Base-by-base conservation (phyloP, 2,797 vertebrate genomes). In the Girardinus metallicus region DNA sequence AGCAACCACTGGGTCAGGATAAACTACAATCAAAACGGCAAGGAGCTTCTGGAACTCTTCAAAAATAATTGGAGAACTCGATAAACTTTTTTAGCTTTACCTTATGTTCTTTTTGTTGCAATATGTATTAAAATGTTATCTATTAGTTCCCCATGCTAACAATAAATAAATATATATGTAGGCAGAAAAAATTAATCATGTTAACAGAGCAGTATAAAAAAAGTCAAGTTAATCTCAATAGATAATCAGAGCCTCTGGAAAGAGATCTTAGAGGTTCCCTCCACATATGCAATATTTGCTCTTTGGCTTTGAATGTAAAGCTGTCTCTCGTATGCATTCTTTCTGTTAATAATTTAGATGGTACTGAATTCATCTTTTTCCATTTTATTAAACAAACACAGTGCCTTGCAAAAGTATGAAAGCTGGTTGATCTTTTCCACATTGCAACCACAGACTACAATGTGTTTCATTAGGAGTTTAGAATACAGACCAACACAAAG, bases 1-100 rank as follows among this genome's bases (percentile, higher is more conserved):
- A 93, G 88, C 93, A 93, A 92, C 90, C 91, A 89, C 89, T 91
- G 89, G 82, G 74, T 91, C 73, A 15, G 76, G 87, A 89, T 79
- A 85, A 90, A 89, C 82, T 77, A 76, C 75, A 89, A 91, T 91
- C 81, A 49, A 51, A 60, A 86, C n/a, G 23, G 72, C 73, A 34
- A 71, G 41, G 36, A 44, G 79, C 60, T 57, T 81, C 74, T 76
- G 73, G 43, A 53, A 10, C 29, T 82, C 64, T 80, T 29, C 21
- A 41, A 64, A 12, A 66, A 51, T 80, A 78, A 23, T 18, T 41
- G 18, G 39, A 57, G 29, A 41, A 43, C 31, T 29, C 15, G 21
- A 31, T 55, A 12, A 36, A 31, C 41, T 18, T 10, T n/a, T 8
- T 43, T 62, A 46, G 74, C 41, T 21, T 62, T 43, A 21, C 31